Evolutionary conservation across 2,888 invertebrate genomes (phyloP).

Genomic region (Eumacrocentrus americanus): DNA sequence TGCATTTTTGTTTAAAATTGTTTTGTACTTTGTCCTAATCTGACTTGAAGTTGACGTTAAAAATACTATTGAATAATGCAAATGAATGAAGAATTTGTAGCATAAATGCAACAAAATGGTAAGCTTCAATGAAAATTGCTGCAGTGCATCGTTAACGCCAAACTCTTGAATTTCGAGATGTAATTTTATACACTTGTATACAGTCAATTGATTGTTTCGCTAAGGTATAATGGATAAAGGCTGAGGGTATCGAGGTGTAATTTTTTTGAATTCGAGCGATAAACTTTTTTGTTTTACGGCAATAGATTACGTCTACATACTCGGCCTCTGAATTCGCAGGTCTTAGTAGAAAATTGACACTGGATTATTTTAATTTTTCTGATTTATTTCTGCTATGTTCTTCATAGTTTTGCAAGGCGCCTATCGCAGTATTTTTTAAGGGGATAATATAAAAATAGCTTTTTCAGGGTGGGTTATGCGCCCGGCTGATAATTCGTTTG

Average conservation of each 20-base stretch:
- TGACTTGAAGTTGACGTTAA: conserved; percentile 14
- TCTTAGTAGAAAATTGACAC: conserved; percentile 60
- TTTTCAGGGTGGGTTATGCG: conserved; percentile 44
- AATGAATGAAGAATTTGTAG: too few species aligned
- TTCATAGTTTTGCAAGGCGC: conserved; percentile 50
- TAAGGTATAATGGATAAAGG: too few species aligned
- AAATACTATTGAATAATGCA: conserved; percentile 1
- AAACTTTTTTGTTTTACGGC: not conserved
- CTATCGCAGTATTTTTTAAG: conserved; percentile 42
- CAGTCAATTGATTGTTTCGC: too few species aligned
- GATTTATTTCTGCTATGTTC: conserved; percentile 24
- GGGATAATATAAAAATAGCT: conserved; percentile 44
- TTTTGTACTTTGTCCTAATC: conserved; percentile 25
- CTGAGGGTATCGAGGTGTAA: too few species aligned
- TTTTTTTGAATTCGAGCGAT: too few species aligned
- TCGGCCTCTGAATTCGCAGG: conserved; percentile 9
- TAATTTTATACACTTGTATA: too few species aligned
- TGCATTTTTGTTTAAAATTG: conserved; percentile 19
- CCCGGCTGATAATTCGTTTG: conserved; percentile 36
- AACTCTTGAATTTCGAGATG: too few species aligned
- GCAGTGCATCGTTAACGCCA: too few species aligned
- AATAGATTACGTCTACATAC: conserved; percentile 8
- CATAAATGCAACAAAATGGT: too few species aligned
- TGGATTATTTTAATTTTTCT: conserved; percentile 44
- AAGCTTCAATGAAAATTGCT: too few species aligned